Conservation (phyloP, 37 sponge, comb jelly and placozoan genomes). For the Petrosia ficiformis region DNA sequence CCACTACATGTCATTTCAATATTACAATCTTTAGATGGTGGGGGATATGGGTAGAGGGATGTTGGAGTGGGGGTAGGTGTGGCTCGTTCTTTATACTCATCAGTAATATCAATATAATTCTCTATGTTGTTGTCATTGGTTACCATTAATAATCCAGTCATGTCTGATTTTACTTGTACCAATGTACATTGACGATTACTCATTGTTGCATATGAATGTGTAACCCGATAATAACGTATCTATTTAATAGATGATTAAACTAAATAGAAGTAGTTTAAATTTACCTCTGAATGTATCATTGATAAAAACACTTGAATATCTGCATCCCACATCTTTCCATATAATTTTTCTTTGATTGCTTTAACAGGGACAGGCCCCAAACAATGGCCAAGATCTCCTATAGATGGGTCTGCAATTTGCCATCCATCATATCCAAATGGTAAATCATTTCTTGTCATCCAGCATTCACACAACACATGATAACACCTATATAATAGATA, state of each 20-base stretch:
- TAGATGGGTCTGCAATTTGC: conserved; percentile 26
- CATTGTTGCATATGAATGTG: conserved; percentile 1
- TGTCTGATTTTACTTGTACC: conserved; percentile 20
- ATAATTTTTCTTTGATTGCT: not conserved
- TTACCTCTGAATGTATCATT: conserved; percentile 24
- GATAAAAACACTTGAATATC: conserved; percentile 26
- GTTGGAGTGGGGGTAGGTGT: not conserved
- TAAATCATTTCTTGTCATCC: conserved; percentile 75
- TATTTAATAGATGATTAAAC: not conserved
- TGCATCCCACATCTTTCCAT: conserved; percentile 23
- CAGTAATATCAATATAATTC: conserved; percentile 20
- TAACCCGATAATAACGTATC: conserved; percentile 42
- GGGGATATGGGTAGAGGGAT: conserved; percentile 8
- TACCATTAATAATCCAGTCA: conserved; percentile 23
- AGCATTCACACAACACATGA: conserved; percentile 82
- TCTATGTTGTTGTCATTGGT: conserved; percentile 1
- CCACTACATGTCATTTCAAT: conserved; percentile 45
- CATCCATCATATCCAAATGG: conserved; percentile 63
- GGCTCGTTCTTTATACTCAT: conserved; percentile 15
- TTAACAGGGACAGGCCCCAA: conserved; percentile 7
- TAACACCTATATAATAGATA: too few relatives aligned
- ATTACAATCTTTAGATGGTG: conserved; percentile 53
- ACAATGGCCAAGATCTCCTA: not conserved
- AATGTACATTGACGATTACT: not conserved
- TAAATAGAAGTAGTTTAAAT: not conserved